These are phyloP conservation scores for Phataginus tetradactyla DNA, from an alignment of 2,797 vertebrate genomes.

Conservation along the genomic window DNA sequence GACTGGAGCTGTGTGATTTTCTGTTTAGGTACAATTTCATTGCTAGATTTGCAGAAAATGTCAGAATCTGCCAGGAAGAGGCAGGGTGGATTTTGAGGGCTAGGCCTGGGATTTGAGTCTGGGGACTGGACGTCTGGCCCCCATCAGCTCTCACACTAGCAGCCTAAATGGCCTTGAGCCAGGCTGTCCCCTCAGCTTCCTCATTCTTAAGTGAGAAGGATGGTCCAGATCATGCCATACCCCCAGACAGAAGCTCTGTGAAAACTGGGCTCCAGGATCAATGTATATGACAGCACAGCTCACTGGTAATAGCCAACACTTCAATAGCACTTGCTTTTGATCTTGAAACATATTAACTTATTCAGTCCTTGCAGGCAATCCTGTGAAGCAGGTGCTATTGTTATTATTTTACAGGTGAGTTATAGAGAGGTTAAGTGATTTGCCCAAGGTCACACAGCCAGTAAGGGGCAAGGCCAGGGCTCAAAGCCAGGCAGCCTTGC, in stretches of 20 bases:
- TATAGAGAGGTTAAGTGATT: not conserved
- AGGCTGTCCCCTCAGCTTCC: not conserved
- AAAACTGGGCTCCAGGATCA: not conserved
- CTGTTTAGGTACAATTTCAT: not conserved
- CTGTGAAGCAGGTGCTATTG: not conserved
- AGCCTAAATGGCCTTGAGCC: not conserved
- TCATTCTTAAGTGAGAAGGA: not conserved
- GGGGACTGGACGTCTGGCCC: not conserved
- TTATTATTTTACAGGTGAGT: not conserved
- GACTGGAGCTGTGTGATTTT: not conserved
- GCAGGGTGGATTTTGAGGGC: not conserved
- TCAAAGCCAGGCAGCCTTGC: not conserved
- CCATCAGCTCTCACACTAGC: not conserved
- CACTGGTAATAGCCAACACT: not conserved
- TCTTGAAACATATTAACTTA: not conserved
- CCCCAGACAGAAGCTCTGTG: not conserved
- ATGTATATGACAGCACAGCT: accelerated
- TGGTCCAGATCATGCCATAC: not conserved
- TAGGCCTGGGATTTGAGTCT: not conserved
- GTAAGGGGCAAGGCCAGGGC: not conserved
- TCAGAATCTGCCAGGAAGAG: not conserved
- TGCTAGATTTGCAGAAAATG: not conserved
- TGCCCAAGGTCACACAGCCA: not conserved
- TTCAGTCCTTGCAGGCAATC: not conserved
- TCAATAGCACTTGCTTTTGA: not conserved